Evolutionary conservation across 1,140 invertebrate genomes (phyloP).

Genomic region (Drosophila paulistorum): DNA sequence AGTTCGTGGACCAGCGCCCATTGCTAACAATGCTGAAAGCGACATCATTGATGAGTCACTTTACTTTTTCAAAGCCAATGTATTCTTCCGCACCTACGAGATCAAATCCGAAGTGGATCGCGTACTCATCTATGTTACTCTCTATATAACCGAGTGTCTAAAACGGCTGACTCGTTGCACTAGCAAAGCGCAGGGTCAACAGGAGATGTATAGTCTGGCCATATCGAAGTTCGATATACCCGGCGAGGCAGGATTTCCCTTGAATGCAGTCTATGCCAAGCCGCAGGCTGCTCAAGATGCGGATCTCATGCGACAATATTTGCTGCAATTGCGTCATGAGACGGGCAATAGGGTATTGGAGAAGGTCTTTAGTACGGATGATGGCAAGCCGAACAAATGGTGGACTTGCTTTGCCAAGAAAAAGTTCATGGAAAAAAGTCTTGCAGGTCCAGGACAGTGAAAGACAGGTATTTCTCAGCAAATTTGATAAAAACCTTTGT

Average conservation of each 20-base stretch:
- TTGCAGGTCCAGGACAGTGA: conserved; percentile 84
- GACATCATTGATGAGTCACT: conserved; percentile 99
- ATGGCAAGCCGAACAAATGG: conserved; percentile 99
- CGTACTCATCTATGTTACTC: conserved; percentile 98
- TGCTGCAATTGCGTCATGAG: conserved; percentile 97
- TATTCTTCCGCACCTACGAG: conserved; percentile 99
- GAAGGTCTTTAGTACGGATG: conserved; percentile 94
- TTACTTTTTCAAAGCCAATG: conserved; percentile 99
- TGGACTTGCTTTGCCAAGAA: conserved; percentile 99
- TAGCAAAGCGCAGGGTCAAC: conserved; percentile 93
- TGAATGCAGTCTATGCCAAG: conserved; percentile 98
- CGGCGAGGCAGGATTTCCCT: conserved; percentile 97
- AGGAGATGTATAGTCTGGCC: conserved; percentile 98
- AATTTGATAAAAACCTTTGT: too few species aligned
- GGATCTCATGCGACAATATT: conserved; percentile 95
- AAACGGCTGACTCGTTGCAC: conserved; percentile 96
- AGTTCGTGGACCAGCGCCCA: conserved; percentile 93
- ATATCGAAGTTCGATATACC: conserved; percentile 98
- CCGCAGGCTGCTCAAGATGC: conserved; percentile 91
- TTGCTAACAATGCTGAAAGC: conserved; percentile 86
- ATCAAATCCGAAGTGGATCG: conserved; percentile 98
- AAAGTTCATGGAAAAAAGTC: conserved; percentile 99
- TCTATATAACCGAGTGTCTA: conserved; percentile 99
- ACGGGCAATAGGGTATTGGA: conserved; percentile 95
- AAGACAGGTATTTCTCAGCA: background rate